These are phyloP conservation scores for Microcebus ravelobensis DNA, from an alignment of 2,113 vertebrate genomes.

Conservation along the genomic window DNA sequence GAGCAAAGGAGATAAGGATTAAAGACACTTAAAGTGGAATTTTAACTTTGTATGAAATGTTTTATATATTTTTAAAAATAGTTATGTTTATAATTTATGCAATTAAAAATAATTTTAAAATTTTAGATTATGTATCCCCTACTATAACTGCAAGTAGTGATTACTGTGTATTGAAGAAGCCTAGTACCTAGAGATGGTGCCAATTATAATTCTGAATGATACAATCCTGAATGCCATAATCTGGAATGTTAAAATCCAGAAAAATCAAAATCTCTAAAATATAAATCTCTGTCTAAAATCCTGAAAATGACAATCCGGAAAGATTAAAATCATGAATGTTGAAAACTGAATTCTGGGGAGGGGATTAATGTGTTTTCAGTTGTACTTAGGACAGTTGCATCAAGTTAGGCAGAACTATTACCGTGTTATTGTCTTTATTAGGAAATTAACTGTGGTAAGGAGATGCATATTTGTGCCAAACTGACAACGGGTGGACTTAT, in stretches of 20 bases:
- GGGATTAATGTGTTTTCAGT: background rate
- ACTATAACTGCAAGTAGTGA: background rate
- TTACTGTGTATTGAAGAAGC: background rate
- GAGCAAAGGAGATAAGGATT: background rate
- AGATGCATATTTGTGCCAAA: background rate
- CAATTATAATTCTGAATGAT: background rate
- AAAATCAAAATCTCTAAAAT: background rate
- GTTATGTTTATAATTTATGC: background rate
- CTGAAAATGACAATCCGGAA: background rate
- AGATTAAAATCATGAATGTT: background rate
- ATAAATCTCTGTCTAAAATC: background rate
- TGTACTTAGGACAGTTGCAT: background rate
- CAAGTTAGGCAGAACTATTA: background rate
- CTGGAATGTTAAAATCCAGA: background rate
- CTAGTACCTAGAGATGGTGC: background rate
- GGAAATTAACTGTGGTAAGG: background rate
- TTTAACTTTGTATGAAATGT: slow-evolving; percentile 1
- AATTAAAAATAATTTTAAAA: background rate
- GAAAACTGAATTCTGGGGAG: background rate
- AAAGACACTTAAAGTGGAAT: background rate
- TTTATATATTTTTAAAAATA: background rate
- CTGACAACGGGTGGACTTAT: background rate
- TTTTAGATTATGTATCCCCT: background rate
- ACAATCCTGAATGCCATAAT: background rate
- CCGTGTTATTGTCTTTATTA: background rate